Conservation (phyloP, 2,797 vertebrate species). For the Hoplostethus atlanticus region DNA sequence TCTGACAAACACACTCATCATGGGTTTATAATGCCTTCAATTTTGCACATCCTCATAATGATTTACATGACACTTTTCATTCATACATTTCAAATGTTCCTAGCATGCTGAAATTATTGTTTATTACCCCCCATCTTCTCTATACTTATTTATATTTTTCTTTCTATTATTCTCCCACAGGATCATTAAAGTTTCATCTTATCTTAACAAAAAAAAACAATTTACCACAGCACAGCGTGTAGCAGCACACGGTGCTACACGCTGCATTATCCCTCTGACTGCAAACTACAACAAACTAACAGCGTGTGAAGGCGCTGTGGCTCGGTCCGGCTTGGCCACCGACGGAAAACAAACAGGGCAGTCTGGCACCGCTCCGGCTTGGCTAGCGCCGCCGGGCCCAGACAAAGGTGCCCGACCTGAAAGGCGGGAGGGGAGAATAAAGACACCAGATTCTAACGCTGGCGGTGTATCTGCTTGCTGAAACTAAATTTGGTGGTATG, state of each 20-base stretch:
- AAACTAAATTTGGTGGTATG: neutral
- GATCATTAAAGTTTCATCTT: conserved; percentile 55
- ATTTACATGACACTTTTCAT: too few species aligned
- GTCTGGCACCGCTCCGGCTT: conserved; percentile 61
- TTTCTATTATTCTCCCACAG: conserved; percentile 32
- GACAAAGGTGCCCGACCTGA: conserved; percentile 72
- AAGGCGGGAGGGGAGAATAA: conserved; percentile 58
- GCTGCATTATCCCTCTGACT: too few species aligned
- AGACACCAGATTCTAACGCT: conserved; percentile 47
- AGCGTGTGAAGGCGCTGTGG: conserved; percentile 24
- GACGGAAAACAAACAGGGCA: conserved; percentile 40
- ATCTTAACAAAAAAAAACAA: conserved; percentile 27
- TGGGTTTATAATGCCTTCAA: too few species aligned
- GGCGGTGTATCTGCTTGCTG: neutral
- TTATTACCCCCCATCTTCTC: neutral
- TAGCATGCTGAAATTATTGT: too few species aligned
- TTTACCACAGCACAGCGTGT: conserved; percentile 24
- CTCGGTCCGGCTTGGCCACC: conserved; percentile 3
- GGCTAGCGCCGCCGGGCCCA: conserved; percentile 38
- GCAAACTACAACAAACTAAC: conserved; percentile 16
- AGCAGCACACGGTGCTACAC: neutral
- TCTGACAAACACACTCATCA: too few species aligned
- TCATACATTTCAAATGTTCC: too few species aligned
- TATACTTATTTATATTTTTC: conserved; percentile 20
- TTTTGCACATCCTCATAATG: too few species aligned